Base-by-base conservation (phyloP, 92 coral and sea anemone genomes). In the Siderastrea siderea region DNA sequence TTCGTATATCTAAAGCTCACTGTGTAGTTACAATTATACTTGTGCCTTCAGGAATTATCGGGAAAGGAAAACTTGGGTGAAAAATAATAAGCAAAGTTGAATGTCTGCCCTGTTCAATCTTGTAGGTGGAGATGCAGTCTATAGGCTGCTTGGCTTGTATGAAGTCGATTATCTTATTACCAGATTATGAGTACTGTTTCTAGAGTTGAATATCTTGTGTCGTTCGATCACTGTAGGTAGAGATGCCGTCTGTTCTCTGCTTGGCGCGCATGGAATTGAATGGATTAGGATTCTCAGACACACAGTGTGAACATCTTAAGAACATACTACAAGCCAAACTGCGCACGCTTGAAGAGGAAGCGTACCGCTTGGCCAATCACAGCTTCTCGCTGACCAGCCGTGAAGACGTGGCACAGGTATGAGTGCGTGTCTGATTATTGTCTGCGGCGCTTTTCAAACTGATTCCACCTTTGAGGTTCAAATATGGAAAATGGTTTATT, bases 231-330 rank as follows among this genome's bases (percentile, higher is more conserved):
- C 57, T 54, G 48, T 72, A 96, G 99, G 95, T 96, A 46, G 99
- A 96, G 73, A 93, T 98, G 98, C 98, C 99, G 48, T 96, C 93
- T 9, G 74, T 84, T 79, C 76, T 79, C 57, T 98, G 99, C 75
- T 89, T 98, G 64, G 98, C 96, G 16, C 96, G 98, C 53, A 98
- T 98, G 98, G 99, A 98, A 64, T 83, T 98, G 61, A 98, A 98
- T 73, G 99, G 99, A 51, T 89, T 98, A 26, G 99, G 99, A 6
- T 98, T 98, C 81, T 98, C 99, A 26, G 96, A 98, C 64, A 55
- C 75, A 7, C 98, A 96, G 72, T 92, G 99, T 46, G 99, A 98
- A 61, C 86, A 86, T 53, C 96, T 98, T 19, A 98, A 98, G 85
- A 90, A 94, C 78, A 86, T 98, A 55, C 90, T 98, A 53, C 98